Evolutionary conservation across 2,888 invertebrate genomes (phyloP).

Genomic region (Encarsia formosa): DNA sequence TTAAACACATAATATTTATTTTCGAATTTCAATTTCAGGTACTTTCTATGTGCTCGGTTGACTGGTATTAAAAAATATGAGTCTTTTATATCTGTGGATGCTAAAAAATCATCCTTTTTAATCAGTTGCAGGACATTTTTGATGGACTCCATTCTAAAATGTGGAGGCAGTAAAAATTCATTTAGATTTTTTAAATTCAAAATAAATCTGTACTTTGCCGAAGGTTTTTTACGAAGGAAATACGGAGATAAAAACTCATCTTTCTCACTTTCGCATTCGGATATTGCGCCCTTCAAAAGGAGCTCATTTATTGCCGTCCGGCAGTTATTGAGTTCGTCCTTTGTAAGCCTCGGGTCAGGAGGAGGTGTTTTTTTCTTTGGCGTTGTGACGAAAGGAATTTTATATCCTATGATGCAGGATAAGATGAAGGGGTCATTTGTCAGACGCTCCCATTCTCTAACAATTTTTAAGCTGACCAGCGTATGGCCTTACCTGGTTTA

Average conservation of each 20-base stretch:
- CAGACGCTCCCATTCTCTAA: neutral
- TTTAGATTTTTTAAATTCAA: neutral
- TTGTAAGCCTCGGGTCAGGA: neutral
- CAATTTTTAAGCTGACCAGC: neutral
- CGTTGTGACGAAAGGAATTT: neutral
- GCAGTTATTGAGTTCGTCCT: neutral
- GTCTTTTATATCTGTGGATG: conserved; percentile 25
- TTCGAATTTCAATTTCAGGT: conserved; percentile 30
- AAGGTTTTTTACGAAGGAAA: neutral
- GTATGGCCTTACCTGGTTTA: neutral
- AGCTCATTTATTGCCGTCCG: neutral
- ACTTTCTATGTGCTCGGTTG: conserved; percentile 29
- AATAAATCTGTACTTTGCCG: neutral
- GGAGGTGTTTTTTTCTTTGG: neutral
- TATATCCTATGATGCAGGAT: neutral
- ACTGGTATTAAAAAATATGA: conserved; percentile 30
- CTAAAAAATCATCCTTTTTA: conserved; percentile 20
- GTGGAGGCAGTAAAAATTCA: neutral
- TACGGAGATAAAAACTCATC: neutral
- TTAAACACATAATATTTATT: no score
- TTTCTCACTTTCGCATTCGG: neutral
- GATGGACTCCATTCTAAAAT: neutral
- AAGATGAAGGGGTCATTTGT: neutral
- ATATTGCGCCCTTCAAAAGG: neutral
- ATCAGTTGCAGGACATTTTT: neutral